phyloP scores from a whole-genome alignment of 2,888 invertebrate species.

The Ischnura elegans region DNA sequence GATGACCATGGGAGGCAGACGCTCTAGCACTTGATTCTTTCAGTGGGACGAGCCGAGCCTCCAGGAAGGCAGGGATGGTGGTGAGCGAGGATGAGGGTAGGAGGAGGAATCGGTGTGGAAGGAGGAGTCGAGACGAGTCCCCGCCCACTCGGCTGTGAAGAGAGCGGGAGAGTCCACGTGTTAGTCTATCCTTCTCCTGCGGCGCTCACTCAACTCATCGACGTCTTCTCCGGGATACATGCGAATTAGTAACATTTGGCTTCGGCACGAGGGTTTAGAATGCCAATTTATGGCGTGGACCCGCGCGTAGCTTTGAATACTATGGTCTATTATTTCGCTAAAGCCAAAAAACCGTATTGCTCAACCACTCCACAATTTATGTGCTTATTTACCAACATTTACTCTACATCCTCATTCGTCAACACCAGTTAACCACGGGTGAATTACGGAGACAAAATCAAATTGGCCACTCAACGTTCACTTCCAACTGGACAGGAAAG shows the following conservation, averaged over 20 bases:
- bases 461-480: neutral
- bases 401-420: neutral
- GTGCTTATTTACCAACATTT: neutral
- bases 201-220: neutral
- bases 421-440: no score
- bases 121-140: conserved; percentile 48
- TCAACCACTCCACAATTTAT: neutral
- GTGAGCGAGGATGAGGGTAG: conserved; percentile 10
- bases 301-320: neutral
- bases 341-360: neutral
- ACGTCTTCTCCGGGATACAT: neutral
- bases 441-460: neutral
- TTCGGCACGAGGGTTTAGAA: neutral
- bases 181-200: conserved; percentile 18
- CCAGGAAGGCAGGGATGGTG: conserved; percentile 34
- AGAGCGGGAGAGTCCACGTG: conserved; percentile 52
- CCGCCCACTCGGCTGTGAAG: conserved; percentile 54
- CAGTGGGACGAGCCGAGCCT: conserved; percentile 54
- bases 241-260: neutral
- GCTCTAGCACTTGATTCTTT: neutral
- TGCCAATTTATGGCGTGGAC: neutral
- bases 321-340: neutral
- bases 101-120: conserved; percentile 8
- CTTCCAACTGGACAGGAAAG: neutral
- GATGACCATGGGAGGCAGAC: neutral